Base-by-base conservation (phyloP, 2,797 vertebrate genomes). In the Apodemus agrarius region DNA sequence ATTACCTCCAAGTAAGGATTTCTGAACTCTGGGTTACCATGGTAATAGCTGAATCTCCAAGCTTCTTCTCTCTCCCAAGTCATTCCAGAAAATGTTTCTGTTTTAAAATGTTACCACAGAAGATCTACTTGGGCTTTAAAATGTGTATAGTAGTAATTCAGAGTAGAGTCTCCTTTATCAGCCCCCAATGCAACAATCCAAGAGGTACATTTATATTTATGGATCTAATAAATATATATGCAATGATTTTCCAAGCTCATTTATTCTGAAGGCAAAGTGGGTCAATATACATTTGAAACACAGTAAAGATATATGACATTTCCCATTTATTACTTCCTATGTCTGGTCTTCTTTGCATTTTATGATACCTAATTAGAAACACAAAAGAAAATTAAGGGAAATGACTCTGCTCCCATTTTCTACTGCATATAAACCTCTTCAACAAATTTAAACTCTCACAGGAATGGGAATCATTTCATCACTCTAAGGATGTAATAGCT, bases 401-500 rank as follows among this genome's bases (percentile, higher is more conserved):
- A 94, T 76, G 34, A 31, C 72, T 96, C 97, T 46, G 61, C 14
- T 76, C 43, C 65, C n/a, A 81, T 65, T 93, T 93, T 90, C 88
- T 72, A 46, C 14, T 63, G 61, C 54, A 85, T 94, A 93, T 96
- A 96, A 93, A 94, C 7, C 59, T 94, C 57, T 85, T 97, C 65
- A 90, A 87, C 43, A 88, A 80, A 65, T 37, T 79, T 82, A 67
- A 96, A 80, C 21, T 92, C 90, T 86, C 93, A 67, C n/a, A 96
- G 57, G 95, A 96, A 91, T 49, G 76, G 86, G 24, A 43, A 87
- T 84, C 63, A 93, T 89, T 96, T 95, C 85, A 87, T 97, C 90
- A 96, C 96, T 61, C 94, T 94, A 87, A 92, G 86, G 69, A 74
- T 93, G 79, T 92, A 97, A 95, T 92, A 97, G 57, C 90, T 95